Conservation (phyloP, 2,888 invertebrate genomes). For the Heliconius aoede region DNA sequence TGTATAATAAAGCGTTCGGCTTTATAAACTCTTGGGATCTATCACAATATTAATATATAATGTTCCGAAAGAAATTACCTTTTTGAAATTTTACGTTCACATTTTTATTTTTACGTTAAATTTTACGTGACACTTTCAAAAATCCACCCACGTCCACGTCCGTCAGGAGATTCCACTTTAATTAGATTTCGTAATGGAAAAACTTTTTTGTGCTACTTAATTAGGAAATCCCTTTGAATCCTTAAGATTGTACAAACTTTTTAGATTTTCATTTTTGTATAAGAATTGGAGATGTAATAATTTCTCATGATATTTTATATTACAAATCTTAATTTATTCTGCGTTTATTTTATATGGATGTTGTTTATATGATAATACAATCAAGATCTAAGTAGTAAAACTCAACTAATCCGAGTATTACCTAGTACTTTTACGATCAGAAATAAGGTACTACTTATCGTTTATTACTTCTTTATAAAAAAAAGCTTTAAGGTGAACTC, state of each 20-base stretch:
- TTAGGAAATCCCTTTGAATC: constrained; percentile 28
- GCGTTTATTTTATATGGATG: no score
- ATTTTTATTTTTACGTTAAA: constrained; percentile 9
- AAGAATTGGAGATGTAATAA: background rate
- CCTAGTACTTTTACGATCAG: no score
- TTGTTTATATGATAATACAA: no score
- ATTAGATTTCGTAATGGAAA: constrained; percentile 31
- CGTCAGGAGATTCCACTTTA: constrained; percentile 13
- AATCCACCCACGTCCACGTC: constrained; percentile 18
- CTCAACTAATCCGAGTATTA: no score
- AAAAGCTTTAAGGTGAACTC: no score
- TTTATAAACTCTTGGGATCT: background rate
- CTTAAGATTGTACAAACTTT: constrained; percentile 15
- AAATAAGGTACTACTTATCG: no score
- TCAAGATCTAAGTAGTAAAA: no score
- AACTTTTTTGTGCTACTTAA: constrained; percentile 32
- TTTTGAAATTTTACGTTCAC: constrained; percentile 1
- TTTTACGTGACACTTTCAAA: constrained; percentile 10
- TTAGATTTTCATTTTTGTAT: background rate
- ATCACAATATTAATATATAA: background rate
- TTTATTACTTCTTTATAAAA: no score
- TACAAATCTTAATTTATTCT: background rate
- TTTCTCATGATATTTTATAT: background rate
- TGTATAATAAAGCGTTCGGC: background rate
- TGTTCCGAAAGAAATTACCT: background rate